Conservation (phyloP, 2,797 vertebrate genomes). For the Knipowitschia caucasica region DNA sequence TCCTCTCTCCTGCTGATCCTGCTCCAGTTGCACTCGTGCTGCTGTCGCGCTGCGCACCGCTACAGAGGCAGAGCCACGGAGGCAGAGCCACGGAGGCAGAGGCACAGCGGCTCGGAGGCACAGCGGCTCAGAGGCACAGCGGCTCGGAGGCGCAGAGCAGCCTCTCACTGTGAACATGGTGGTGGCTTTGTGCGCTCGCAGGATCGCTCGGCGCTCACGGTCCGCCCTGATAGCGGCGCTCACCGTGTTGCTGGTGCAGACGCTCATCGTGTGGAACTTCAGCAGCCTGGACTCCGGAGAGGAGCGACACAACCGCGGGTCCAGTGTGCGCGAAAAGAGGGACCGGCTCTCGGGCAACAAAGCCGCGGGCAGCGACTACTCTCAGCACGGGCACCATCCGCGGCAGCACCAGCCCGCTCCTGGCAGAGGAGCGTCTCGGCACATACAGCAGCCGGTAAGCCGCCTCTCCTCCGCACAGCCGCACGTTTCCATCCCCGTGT, state of each 20-base stretch:
- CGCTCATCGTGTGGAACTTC: conserved; percentile 93
- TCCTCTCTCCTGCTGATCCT: conserved; percentile 28
- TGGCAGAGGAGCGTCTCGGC: conserved; percentile 72
- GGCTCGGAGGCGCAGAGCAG: conserved; percentile 55
- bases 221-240: conserved; percentile 88
- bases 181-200: conserved; percentile 80
- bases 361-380: conserved; percentile 68
- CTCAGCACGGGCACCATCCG: conserved; percentile 58
- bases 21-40: conserved; percentile 55
- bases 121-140: no score
- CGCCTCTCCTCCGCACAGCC: conserved; percentile 6
- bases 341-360: conserved; percentile 69
- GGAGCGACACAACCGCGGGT: conserved; percentile 74
- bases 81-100: no score
- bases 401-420: conserved; percentile 68
- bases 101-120: no score
- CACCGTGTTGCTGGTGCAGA: conserved; percentile 89
- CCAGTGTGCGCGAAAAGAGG: conserved; percentile 75
- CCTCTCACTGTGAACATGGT: conserved; percentile 72
- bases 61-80: no score
- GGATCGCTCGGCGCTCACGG: conserved; percentile 87
- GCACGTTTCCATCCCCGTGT: background rate
- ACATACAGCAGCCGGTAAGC: conserved; percentile 78
- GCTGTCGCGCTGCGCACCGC: conserved; percentile 63
- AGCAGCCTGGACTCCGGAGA: conserved; percentile 88